A percentile compares a stretch with the other conserved stretches of the same genome.
phyloP scores from a whole-genome alignment of 2,888 invertebrate species.

The Acanthosoma haemorrhoidale region DNA sequence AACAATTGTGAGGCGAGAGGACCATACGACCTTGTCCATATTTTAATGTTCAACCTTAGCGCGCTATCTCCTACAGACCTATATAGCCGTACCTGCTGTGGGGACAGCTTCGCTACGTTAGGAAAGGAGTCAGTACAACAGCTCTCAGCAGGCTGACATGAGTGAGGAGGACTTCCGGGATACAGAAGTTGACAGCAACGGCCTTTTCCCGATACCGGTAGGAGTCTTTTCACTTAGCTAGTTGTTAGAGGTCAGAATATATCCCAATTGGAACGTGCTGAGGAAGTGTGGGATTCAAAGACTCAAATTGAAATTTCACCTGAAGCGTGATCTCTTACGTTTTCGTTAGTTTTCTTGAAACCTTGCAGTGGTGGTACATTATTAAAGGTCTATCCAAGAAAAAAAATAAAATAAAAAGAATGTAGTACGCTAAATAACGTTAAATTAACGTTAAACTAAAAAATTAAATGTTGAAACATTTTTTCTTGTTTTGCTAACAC shows the following conservation, averaged over 20 bases:
- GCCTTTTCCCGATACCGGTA: constrained; percentile 19
- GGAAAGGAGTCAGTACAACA: too few relatives aligned
- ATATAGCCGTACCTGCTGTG: not conserved
- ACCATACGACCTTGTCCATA: not conserved
- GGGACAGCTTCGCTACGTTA: not conserved
- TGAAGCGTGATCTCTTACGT: too few relatives aligned
- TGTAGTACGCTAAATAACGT: too few relatives aligned
- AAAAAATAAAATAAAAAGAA: too few relatives aligned
- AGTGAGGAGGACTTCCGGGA: constrained; percentile 31
- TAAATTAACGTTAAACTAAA: too few relatives aligned
- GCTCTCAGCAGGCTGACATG: not conserved
- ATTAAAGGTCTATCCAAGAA: too few relatives aligned
- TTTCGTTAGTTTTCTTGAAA: too few relatives aligned
- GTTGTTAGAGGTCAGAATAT: not conserved
- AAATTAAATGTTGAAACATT: too few relatives aligned
- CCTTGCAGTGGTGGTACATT: too few relatives aligned
- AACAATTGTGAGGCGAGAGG: not conserved
- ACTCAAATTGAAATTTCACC: too few relatives aligned
- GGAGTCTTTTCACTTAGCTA: not conserved
- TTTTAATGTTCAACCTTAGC: constrained; percentile 1
- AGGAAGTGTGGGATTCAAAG: too few relatives aligned
- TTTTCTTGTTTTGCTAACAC: too few relatives aligned
- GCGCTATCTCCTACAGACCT: not conserved
- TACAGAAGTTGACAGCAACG: constrained; percentile 12
- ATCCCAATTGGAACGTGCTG: not conserved